Base-by-base conservation (phyloP, 2,797 vertebrate species). In the Taenioides sp. region DNA sequence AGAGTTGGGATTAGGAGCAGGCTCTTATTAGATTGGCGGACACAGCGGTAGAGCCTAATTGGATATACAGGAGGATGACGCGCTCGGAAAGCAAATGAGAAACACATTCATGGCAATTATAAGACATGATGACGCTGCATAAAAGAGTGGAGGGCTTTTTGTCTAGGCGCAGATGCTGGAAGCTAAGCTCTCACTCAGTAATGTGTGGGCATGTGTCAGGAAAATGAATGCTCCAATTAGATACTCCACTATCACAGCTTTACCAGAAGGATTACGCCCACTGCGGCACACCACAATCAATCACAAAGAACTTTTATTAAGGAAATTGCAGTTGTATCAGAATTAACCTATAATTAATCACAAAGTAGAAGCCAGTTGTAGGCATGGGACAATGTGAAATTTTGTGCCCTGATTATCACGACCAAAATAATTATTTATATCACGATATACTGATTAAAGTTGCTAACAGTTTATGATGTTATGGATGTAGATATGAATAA, bases 11-110 rank as follows among this genome's bases (percentile, higher is more conserved):
- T 86, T 87, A 87, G 74, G 70, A 63, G 57, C 79, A 72, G 67
- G 74, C 71, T 6, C 70, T 86, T 72, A 89, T 85, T 82, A 82
- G 84, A 86, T 87, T 74, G 75, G 50, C 4, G 68, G 59, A 75
- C 7, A 77, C 65, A 27, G 80, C 68, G 71, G 67, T 18, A 72
- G 71, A 80, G 67, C 60, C 85, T 91, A 92, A 93, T 90, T 88
- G 89, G 88, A 93, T 92, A 67, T 79, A 75, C 61, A 58, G 76
- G 58, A 69, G 72, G 69, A 65, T 75, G 78, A 68, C 4, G 50
- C 59, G 55, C 43, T 10, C 6, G 0, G 37, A 25, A 74, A 79
- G 79, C 69, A 71, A 62, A 61, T 71, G 76, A 71, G 78, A 75
- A 75, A 11, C 4, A 52, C 67, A 61, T 69, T 43, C 69, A 59